phyloP scores from a whole-genome alignment of 2,888 invertebrate species.

The Tinea pellionella region DNA sequence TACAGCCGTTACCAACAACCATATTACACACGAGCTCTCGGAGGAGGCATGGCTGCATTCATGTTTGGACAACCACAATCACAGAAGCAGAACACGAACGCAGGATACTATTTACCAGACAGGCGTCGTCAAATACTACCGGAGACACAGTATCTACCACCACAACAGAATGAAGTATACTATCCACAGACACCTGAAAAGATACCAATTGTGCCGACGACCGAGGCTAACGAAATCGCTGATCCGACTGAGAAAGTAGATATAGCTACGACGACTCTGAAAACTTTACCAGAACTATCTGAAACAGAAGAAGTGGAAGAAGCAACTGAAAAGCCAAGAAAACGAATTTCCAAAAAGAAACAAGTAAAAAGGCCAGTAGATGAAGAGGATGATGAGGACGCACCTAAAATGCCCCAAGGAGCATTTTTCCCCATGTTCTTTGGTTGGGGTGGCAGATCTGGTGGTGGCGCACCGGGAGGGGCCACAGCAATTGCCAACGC shows the following conservation, averaged over 20 bases:
- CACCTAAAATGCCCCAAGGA: conserved; percentile 57
- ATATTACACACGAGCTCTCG: conserved; percentile 39
- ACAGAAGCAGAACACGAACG: conserved; percentile 26
- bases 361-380: conserved; percentile 44
- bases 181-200: conserved; percentile 20
- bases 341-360: conserved; percentile 47
- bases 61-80: conserved; percentile 46
- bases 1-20: conserved; percentile 59
- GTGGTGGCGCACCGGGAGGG: conserved; percentile 62
- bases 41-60: conserved; percentile 52
- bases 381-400: conserved; percentile 64
- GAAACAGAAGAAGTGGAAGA: conserved; percentile 43
- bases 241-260: conserved; percentile 42
- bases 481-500: conserved; percentile 79
- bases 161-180: conserved; percentile 50
- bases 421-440: conserved; percentile 78
- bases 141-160: conserved; percentile 28
- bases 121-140: conserved; percentile 48
- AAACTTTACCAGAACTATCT: conserved; percentile 37
- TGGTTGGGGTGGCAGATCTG: conserved; percentile 50
- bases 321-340: conserved; percentile 37
- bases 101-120: conserved; percentile 53
- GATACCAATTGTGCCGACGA: conserved; percentile 14
- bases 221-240: conserved; percentile 30
- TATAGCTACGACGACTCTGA: conserved; percentile 34